These are phyloP conservation scores for Cichladusa arquata DNA, from an alignment of 2,113 vertebrate species.

Conservation along the genomic window DNA sequence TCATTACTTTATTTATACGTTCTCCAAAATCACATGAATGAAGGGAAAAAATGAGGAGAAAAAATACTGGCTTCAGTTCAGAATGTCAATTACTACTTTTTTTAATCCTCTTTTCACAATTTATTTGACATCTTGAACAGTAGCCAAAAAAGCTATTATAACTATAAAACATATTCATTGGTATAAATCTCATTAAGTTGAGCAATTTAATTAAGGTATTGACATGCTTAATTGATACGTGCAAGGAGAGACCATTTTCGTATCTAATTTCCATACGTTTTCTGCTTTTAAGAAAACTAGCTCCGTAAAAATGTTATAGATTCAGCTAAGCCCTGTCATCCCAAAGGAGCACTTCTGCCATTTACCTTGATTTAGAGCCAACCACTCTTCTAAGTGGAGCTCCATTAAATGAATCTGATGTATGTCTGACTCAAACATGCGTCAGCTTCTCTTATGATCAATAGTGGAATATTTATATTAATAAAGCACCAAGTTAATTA, in stretches of 20 bases:
- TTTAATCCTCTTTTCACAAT: constrained; percentile 84
- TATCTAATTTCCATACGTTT: constrained; percentile 90
- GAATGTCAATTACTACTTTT: constrained; percentile 76
- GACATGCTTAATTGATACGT: constrained; percentile 99
- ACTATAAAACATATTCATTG: constrained; percentile 96
- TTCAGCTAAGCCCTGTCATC: constrained; percentile 77
- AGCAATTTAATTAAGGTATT: constrained; percentile 99
- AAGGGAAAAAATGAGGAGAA: constrained; percentile 50
- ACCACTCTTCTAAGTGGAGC: constrained; percentile 76
- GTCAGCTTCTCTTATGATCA: constrained; percentile 91
- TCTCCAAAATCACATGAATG: constrained; percentile 77
- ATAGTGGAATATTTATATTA: constrained; percentile 98
- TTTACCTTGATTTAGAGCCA: constrained; percentile 90
- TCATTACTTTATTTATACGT: constrained; percentile 73
- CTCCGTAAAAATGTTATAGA: constrained; percentile 81
- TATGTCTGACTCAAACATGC: constrained; percentile 81
- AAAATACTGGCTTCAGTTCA: constrained; percentile 76
- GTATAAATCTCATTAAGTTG: constrained; percentile 96
- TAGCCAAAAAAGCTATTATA: constrained; percentile 99
- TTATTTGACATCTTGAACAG: constrained; percentile 91
- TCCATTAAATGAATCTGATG: constrained; percentile 79
- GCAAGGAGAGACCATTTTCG: constrained; percentile 86
- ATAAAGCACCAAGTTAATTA: constrained; percentile 95
- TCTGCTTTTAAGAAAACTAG: constrained; percentile 75
- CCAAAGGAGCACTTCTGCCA: constrained; percentile 89